These are phyloP conservation scores for Heliocidaris erythrogramma DNA, from an alignment of 35 echinoderm and acorn worm genomes.

Conservation along the genomic window DNA sequence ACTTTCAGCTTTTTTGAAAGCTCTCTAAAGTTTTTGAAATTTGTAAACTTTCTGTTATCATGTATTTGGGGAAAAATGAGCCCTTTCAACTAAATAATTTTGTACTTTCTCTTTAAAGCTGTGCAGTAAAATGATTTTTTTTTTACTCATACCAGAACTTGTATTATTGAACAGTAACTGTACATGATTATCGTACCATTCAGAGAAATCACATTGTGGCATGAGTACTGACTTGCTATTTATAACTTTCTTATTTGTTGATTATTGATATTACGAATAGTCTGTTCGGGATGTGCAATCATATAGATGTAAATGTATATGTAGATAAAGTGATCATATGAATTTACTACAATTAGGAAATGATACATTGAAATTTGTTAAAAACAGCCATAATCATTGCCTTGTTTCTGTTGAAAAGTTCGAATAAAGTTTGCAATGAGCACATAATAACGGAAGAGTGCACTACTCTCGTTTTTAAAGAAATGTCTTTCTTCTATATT, in stretches of 20 bases:
- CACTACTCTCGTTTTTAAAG: too few relatives aligned
- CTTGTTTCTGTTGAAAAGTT: background rate
- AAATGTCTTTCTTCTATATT: too few relatives aligned
- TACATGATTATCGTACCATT: too few relatives aligned
- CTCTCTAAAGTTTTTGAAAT: too few relatives aligned
- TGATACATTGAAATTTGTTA: background rate
- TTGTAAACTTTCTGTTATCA: too few relatives aligned
- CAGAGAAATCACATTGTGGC: background rate
- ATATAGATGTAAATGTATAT: background rate
- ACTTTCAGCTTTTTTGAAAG: too few relatives aligned
- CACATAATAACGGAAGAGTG: background rate
- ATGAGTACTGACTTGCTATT: background rate
- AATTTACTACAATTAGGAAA: background rate
- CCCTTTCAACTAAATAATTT: background rate
- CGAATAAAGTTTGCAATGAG: background rate
- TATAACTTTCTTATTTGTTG: background rate
- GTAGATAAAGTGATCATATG: slow-evolving; percentile 3
- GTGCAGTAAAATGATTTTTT: background rate
- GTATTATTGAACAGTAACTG: too few relatives aligned
- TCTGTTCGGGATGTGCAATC: background rate
- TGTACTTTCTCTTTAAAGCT: background rate
- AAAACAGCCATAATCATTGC: background rate
- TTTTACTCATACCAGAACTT: too few relatives aligned
- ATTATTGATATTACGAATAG: background rate
- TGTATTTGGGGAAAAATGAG: too few relatives aligned